Evolutionary conservation across 1,140 invertebrate species (phyloP), one percentile per base, ranked within the genome.

Genomic region (Tetramorium alpestre): DNA sequence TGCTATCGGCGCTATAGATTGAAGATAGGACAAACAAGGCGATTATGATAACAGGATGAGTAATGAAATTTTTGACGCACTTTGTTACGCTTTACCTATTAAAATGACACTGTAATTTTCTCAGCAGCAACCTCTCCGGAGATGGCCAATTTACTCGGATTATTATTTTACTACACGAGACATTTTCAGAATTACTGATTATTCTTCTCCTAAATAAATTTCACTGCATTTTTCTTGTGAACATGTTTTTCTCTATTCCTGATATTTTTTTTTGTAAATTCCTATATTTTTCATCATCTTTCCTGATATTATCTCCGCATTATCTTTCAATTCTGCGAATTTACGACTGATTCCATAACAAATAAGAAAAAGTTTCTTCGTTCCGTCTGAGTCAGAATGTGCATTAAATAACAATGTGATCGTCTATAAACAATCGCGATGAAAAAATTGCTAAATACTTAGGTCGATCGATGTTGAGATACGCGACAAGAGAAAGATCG

Each of bases 171-270:
- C 0, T 25, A 13, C 4, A 22, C 38, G 22, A 22, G 33, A 56
- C 38, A 13, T 58, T 22, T 33, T n/a, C 54, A 22, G 22, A 58
- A 41, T 3, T 44, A 75, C 38, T 18, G n/a, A 22, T 18, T 75
- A 75, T 44, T 75, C n/a, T 58, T 73, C 44, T 75, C 49, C n/a
- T 62, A 49, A 28, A 89, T 81, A 86, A 89, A 87, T 77, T 72
- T 54, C 28, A 18, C 22, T 64, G 7, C 49, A 41, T 81, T 65
- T 58, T 70, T 62, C 18, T 28, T 5, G 8, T 28, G 0, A 18
- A 8, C 56, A 7, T 16, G 5, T 25, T 85, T 67, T 67, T n/a
- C 28, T 44, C n/a, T 7, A 18, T 38, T 56, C 41, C 13, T n/a
- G n/a, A 49, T 16, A 16, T 72, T 72, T 33, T 33, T 11, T 3